phyloP scores from a whole-genome alignment of 2,797 vertebrate species.

The Xyrichtys novacula region DNA sequence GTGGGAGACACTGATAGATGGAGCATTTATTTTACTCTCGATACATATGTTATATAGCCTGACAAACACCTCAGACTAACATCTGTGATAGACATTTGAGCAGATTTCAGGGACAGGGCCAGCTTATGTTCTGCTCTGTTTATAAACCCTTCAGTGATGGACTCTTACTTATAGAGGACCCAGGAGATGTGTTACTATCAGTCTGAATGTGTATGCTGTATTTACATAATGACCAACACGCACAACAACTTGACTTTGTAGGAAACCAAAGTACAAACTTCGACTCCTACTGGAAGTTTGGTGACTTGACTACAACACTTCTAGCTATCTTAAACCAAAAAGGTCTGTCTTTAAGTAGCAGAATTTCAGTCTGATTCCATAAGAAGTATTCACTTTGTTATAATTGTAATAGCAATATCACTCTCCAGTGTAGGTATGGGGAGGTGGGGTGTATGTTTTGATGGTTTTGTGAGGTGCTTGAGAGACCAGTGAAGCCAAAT shows the following conservation, averaged over 20 bases:
- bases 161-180: constrained; percentile 6
- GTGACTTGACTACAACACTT: too few species aligned
- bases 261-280: too few species aligned
- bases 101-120: background rate
- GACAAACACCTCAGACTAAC: constrained; percentile 12
- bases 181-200: background rate
- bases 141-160: background rate
- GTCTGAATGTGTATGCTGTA: background rate
- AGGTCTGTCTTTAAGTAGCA: too few species aligned
- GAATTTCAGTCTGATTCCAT: too few species aligned
- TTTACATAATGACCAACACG: too few species aligned
- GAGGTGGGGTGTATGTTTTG: background rate
- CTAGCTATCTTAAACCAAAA: too few species aligned
- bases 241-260: too few species aligned
- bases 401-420: too few species aligned
- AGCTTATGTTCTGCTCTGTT: background rate
- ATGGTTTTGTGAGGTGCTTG: constrained; percentile 1
- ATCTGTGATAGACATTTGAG: constrained; percentile 12
- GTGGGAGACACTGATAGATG: constrained; percentile 1
- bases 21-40: constrained; percentile 9
- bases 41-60: constrained; percentile 1
- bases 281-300: too few species aligned
- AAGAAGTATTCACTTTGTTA: too few species aligned
- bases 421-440: too few species aligned
- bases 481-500: constrained; percentile 22